Percentiles rank a stretch among this genome's conserved stretches.
Conservation (phyloP, 1,140 invertebrate species). For the Reticulitermes speratus region DNA sequence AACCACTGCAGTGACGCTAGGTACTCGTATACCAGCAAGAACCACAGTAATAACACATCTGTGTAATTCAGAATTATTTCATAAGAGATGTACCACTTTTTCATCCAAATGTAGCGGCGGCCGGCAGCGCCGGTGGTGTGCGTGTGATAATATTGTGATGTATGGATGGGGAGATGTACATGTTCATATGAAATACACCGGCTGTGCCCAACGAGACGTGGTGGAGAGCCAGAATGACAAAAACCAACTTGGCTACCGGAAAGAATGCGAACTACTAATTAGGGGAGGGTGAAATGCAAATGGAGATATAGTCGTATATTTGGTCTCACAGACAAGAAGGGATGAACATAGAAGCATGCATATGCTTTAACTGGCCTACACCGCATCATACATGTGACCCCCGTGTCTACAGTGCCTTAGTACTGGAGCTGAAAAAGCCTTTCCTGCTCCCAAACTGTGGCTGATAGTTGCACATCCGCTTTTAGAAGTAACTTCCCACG, state of each 20-base stretch:
- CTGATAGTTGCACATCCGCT: background rate
- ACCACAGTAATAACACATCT: too few species aligned
- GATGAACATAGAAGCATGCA: background rate
- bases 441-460: background rate
- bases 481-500: background rate
- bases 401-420: background rate
- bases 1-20: too few species aligned
- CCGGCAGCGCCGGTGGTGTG: background rate
- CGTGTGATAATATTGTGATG: slow-evolving; percentile 1
- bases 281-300: background rate
- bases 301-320: background rate
- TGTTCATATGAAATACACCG: background rate
- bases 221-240: background rate
- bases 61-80: too few species aligned
- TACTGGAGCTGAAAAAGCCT: background rate
- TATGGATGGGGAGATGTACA: background rate
- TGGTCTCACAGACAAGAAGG: background rate
- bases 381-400: too few species aligned
- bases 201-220: background rate
- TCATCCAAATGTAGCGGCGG: too few species aligned
- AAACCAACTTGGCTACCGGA: background rate
- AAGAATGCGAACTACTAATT: background rate
- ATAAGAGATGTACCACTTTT: too few species aligned
- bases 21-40: too few species aligned
- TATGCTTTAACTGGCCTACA: background rate